Evolutionary conservation across 2,888 invertebrate species (phyloP).

Genomic region (Pterostichus madidus): DNA sequence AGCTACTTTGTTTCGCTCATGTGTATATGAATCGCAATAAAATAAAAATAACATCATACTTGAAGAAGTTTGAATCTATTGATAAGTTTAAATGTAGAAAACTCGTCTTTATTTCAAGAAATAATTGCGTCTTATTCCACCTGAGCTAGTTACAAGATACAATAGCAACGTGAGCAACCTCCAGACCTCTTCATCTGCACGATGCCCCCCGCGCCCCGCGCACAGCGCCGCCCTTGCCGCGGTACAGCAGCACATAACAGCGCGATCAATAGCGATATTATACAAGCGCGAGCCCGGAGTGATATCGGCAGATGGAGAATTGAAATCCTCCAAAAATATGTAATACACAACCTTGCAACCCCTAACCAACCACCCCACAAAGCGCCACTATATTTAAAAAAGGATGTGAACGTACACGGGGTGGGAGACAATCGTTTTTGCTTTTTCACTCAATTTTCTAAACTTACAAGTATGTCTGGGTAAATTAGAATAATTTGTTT

Average conservation of each 20-base stretch:
- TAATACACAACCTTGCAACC: background rate
- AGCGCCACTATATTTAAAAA: background rate
- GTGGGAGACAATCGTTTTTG: too few relatives aligned
- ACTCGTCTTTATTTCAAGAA: too few relatives aligned
- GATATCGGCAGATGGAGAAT: constrained; percentile 4
- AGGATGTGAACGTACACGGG: too few relatives aligned
- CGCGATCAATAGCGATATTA: constrained; percentile 27
- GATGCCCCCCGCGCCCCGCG: too few relatives aligned
- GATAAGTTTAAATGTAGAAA: too few relatives aligned
- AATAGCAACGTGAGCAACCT: background rate
- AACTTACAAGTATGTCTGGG: too few relatives aligned
- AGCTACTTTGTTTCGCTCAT: too few relatives aligned
- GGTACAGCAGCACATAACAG: constrained; percentile 11
- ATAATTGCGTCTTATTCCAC: too few relatives aligned
- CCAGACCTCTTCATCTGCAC: background rate
- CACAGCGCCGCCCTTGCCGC: background rate
- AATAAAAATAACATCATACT: too few relatives aligned
- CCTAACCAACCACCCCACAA: background rate
- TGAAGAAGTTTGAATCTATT: too few relatives aligned
- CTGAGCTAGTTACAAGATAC: background rate
- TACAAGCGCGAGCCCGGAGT: background rate
- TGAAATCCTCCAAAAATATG: constrained; percentile 13
- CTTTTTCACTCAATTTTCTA: background rate
- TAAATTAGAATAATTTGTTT: too few relatives aligned
- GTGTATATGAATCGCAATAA: too few relatives aligned